A percentile compares a stretch with the other conserved stretches of the same genome.
Evolutionary conservation across 2,888 invertebrate genomes (phyloP).

Genomic region (Spodoptera littoralis): DNA sequence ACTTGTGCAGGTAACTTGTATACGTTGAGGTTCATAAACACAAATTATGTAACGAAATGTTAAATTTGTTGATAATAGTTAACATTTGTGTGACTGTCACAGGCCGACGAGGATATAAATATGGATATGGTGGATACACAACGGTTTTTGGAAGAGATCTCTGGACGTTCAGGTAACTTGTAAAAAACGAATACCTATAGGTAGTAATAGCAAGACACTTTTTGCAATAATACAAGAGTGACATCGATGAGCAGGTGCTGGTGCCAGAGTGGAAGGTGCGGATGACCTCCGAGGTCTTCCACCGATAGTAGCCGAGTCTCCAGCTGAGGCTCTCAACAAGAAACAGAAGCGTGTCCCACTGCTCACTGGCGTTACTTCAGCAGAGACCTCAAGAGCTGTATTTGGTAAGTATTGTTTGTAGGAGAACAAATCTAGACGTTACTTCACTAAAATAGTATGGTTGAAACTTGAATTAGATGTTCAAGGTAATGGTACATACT

Average conservation of each 20-base stretch:
- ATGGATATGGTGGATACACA: slow-evolving; percentile 87
- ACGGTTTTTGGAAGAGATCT: slow-evolving; percentile 90
- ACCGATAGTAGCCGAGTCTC: slow-evolving; percentile 90
- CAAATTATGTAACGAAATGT: too few relatives aligned
- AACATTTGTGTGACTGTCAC: slow-evolving; percentile 38
- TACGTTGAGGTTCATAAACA: too few relatives aligned
- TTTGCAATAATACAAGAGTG: too few relatives aligned
- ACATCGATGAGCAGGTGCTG: slow-evolving; percentile 78
- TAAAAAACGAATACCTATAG: background rate
- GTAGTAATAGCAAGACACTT: too few relatives aligned
- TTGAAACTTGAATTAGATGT: too few relatives aligned
- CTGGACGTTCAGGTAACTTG: slow-evolving; percentile 83
- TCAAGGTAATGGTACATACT: too few relatives aligned
- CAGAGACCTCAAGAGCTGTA: slow-evolving; percentile 91
- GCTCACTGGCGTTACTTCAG: slow-evolving; percentile 92
- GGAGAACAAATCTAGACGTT: too few relatives aligned
- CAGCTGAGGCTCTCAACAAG: slow-evolving; percentile 89
- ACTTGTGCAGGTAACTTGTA: slow-evolving; percentile 73
- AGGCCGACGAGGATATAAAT: slow-evolving; percentile 90
- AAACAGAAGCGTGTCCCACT: slow-evolving; percentile 90
- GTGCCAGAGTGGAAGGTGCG: slow-evolving; percentile 91
- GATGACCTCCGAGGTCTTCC: slow-evolving; percentile 92
- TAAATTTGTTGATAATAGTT: too few relatives aligned
- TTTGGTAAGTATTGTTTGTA: slow-evolving; percentile 75
- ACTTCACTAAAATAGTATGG: too few relatives aligned